phyloP scores from a whole-genome alignment of 2,797 vertebrate genomes.

The Peromyscus melanophrys region DNA sequence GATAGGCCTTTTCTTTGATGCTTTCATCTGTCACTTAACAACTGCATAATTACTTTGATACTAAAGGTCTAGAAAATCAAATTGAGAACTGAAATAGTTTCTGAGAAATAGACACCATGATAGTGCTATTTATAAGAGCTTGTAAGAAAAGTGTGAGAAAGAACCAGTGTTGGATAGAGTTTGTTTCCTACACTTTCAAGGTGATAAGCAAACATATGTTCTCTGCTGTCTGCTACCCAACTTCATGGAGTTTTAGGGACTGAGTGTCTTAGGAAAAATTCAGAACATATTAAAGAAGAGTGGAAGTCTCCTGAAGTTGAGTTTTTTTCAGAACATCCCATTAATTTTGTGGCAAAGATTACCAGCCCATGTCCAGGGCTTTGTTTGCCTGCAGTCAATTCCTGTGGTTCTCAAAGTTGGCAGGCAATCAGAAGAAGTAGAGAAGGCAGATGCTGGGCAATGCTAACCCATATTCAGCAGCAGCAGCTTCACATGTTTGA shows the following conservation, averaged over 20 bases:
- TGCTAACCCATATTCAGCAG: conserved; percentile 73
- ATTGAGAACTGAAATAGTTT: neutral
- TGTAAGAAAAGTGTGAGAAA: neutral
- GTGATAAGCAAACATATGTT: neutral
- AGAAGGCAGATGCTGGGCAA: conserved; percentile 84
- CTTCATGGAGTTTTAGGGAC: neutral
- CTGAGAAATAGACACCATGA: neutral
- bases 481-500: conserved; percentile 81
- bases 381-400: conserved; percentile 87
- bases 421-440: conserved; percentile 85
- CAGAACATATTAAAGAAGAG: neutral
- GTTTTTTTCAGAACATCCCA: conserved; percentile 79
- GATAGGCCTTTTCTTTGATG: neutral
- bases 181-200: neutral
- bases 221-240: neutral
- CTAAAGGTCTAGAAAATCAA: neutral
- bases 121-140: neutral
- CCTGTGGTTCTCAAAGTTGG: conserved; percentile 87
- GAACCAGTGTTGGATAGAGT: neutral
- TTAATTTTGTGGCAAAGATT: conserved; percentile 79
- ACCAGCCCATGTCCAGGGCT: conserved; percentile 79
- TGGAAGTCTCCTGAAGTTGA: conserved; percentile 57
- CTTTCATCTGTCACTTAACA: neutral
- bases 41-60: neutral
- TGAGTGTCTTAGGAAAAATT: neutral